A percentile compares a stretch with the other conserved stretches of the same genome.
These are phyloP conservation scores for Ariolimax columbianus DNA, from an alignment of 2,888 invertebrate species.

Conservation along the genomic window DNA sequence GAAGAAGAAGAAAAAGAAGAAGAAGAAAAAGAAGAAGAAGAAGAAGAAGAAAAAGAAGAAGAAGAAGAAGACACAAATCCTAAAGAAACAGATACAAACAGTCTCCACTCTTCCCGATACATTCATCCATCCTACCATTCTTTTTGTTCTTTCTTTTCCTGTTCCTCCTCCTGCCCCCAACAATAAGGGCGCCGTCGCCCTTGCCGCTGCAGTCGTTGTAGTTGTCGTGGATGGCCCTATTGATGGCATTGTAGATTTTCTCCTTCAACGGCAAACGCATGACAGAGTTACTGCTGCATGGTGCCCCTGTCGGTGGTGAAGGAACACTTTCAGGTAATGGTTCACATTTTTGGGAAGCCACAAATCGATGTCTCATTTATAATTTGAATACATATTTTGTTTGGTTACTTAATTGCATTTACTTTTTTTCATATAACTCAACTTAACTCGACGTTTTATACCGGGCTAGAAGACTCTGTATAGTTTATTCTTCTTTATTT, in stretches of 20 bases:
- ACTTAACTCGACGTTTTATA: too few species aligned
- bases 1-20: constrained; percentile 27
- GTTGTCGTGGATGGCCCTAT: constrained; percentile 49
- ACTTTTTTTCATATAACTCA: too few species aligned
- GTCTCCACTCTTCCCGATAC: too few species aligned
- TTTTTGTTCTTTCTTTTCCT: constrained; percentile 58
- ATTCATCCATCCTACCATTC: constrained; percentile 53
- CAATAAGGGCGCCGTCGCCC: constrained; percentile 56
- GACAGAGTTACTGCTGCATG: constrained; percentile 56
- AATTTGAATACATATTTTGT: too few species aligned
- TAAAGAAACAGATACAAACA: not conserved
- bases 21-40: not conserved
- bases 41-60: not conserved
- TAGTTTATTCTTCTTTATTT: too few species aligned
- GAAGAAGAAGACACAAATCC: not conserved
- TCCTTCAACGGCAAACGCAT: constrained; percentile 59
- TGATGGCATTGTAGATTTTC: constrained; percentile 60
- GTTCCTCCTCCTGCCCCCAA: constrained; percentile 56
- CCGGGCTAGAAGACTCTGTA: too few species aligned
- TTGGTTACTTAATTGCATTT: too few species aligned
- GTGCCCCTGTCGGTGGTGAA: constrained; percentile 42
- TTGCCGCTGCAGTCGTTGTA: constrained; percentile 42
- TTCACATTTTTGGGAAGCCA: too few species aligned
- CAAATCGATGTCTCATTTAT: too few species aligned
- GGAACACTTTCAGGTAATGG: too few species aligned